phyloP scores from a whole-genome alignment of 2,888 invertebrate species.

The Leptopilina drosophilae region DNA sequence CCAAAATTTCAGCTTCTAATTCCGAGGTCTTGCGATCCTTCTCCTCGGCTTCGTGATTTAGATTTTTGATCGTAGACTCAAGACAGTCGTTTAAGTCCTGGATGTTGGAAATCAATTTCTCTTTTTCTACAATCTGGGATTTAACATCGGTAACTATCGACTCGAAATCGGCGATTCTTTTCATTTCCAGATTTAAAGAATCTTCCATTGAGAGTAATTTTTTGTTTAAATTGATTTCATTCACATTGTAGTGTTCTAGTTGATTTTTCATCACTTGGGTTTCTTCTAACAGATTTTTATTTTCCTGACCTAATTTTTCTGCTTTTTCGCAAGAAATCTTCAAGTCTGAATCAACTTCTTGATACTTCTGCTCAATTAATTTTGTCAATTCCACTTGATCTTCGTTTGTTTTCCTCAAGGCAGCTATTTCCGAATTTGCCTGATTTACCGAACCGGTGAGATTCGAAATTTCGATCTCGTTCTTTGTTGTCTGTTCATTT shows the following conservation, averaged over 20 bases:
- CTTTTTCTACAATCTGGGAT: conserved; percentile 39
- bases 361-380: conserved; percentile 54
- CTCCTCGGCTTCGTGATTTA: conserved; percentile 18
- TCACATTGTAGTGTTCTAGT: conserved; percentile 43
- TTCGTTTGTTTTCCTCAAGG: not conserved
- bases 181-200: conserved; percentile 50
- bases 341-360: conserved; percentile 43
- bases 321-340: conserved; percentile 49
- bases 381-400: conserved; percentile 49
- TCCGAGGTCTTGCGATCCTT: conserved; percentile 13
- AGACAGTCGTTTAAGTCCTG: conserved; percentile 8
- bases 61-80: conserved; percentile 23
- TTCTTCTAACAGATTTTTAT: conserved; percentile 33
- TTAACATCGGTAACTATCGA: conserved; percentile 5
- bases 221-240: conserved; percentile 42
- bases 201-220: conserved; percentile 43
- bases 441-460: not conserved
- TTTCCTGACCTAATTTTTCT: conserved; percentile 20
- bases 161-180: conserved; percentile 21
- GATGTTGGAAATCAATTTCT: conserved; percentile 42
- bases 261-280: conserved; percentile 45
- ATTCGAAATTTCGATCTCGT: not conserved
- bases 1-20: too few species aligned
- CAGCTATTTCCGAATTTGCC: not conserved
- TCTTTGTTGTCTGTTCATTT: conserved; percentile 1